phyloP scores from a whole-genome alignment of 2,888 invertebrate genomes.

The Amblyjoppa fuscipennis region DNA sequence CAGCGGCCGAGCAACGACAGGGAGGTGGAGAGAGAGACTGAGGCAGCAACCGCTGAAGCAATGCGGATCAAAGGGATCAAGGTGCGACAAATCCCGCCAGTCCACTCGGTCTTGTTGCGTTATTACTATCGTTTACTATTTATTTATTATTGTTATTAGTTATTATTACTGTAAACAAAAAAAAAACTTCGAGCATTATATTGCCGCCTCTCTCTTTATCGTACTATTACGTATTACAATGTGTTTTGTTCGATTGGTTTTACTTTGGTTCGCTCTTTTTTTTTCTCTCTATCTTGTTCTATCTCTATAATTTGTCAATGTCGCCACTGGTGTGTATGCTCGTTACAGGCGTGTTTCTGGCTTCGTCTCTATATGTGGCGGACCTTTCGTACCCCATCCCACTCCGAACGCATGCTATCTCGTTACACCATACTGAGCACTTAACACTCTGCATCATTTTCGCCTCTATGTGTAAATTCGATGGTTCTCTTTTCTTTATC shows the following conservation, averaged over 20 bases:
- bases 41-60: conserved; percentile 76
- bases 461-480: conserved; percentile 12
- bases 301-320: conserved; percentile 69
- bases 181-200: conserved; percentile 58
- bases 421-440: conserved; percentile 27
- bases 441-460: conserved; percentile 3
- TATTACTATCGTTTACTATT: conserved; percentile 65
- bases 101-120: conserved; percentile 78
- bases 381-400: conserved; percentile 37
- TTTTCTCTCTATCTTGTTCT: conserved; percentile 43
- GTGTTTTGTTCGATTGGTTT: conserved; percentile 71
- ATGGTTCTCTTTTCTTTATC: background rate
- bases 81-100: conserved; percentile 81
- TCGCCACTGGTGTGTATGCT: conserved; percentile 69
- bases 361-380: conserved; percentile 60
- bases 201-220: conserved; percentile 65
- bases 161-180: conserved; percentile 5
- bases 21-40: conserved; percentile 78
- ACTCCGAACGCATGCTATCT: conserved; percentile 49
- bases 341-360: conserved; percentile 58
- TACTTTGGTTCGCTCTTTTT: conserved; percentile 68
- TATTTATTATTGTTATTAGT: conserved; percentile 29
- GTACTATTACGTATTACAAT: conserved; percentile 69
- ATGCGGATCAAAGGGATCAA: conserved; percentile 81
- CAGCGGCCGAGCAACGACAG: conserved; percentile 76